Percentiles rank a stretch among this genome's conserved stretches.
These are phyloP conservation scores for Pithecia hirsuta DNA, from an alignment of 2,797 vertebrate species.

Conservation along the genomic window DNA sequence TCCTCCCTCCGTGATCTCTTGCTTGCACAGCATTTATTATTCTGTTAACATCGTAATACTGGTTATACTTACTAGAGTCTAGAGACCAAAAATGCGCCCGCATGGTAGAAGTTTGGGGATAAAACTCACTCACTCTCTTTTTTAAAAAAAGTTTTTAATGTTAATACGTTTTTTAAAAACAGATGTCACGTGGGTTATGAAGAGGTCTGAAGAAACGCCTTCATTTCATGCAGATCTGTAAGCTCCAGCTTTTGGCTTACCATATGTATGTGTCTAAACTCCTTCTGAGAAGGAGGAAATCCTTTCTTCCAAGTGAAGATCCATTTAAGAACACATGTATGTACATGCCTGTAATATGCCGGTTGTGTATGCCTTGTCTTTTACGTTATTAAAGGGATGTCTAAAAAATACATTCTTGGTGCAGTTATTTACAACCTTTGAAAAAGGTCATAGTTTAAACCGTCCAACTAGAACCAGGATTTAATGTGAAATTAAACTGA, in stretches of 20 bases:
- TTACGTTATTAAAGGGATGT: conserved; percentile 63
- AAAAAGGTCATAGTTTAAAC: conserved; percentile 37
- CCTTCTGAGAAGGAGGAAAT: conserved; percentile 81
- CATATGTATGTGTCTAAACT: background rate
- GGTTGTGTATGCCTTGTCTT: conserved; percentile 35
- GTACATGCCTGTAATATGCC: conserved; percentile 61
- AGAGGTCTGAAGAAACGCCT: background rate
- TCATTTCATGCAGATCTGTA: background rate
- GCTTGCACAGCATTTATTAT: background rate
- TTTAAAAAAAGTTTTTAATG: conserved; percentile 11
- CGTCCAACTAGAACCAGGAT: background rate
- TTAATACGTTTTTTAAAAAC: conserved; percentile 20
- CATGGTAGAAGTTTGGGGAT: background rate
- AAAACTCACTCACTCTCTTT: background rate
- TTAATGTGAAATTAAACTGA: conserved; percentile 45
- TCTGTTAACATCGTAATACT: conserved; percentile 13
- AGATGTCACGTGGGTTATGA: conserved; percentile 35
- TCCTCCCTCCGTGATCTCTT: background rate
- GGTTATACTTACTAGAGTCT: background rate
- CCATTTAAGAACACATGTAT: conserved; percentile 67
- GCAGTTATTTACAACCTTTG: background rate
- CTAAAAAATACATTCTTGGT: background rate
- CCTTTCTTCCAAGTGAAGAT: conserved; percentile 83
- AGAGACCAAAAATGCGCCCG: background rate
- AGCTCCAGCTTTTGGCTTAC: background rate